These are phyloP conservation scores for Drosophila tsacasi DNA, from an alignment of 1,140 invertebrate genomes.

Conservation along the genomic window DNA sequence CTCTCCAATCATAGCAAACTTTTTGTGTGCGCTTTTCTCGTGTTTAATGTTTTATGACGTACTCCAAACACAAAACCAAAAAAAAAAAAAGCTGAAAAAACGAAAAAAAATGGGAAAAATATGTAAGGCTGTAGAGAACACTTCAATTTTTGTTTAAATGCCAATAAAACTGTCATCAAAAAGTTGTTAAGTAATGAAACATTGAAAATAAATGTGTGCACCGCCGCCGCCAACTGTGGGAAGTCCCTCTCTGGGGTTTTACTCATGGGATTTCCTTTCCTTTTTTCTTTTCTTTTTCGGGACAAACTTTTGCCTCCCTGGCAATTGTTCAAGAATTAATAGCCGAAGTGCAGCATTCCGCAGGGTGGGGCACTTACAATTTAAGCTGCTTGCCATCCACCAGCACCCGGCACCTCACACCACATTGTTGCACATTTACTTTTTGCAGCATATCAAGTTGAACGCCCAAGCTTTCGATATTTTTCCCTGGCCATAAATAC, in stretches of 20 bases:
- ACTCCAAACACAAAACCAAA: slow-evolving; percentile 20
- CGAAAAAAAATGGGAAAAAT: slow-evolving; percentile 30
- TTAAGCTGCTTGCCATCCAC: slow-evolving; percentile 34
- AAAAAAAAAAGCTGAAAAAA: not conserved
- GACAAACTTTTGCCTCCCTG: slow-evolving; percentile 69
- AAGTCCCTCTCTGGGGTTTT: not conserved
- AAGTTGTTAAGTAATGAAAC: slow-evolving; percentile 82
- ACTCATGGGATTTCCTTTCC: slow-evolving; percentile 2
- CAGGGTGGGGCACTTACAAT: slow-evolving; percentile 56
- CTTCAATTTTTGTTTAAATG: slow-evolving; percentile 65
- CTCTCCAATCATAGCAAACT: slow-evolving; percentile 44
- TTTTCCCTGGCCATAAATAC: slow-evolving; percentile 2
- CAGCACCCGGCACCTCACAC: slow-evolving; percentile 9
- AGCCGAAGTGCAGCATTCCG: slow-evolving; percentile 45
- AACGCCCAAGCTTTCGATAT: slow-evolving; percentile 45
- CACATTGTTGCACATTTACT: slow-evolving; percentile 77
- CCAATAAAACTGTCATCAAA: slow-evolving; percentile 82
- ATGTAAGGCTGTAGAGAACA: slow-evolving; percentile 41
- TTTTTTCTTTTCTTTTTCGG: slow-evolving; percentile 8
- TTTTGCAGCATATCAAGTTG: slow-evolving; percentile 60
- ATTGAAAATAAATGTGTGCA: slow-evolving; percentile 68
- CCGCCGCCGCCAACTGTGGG: slow-evolving; percentile 31
- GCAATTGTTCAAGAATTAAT: slow-evolving; percentile 62
- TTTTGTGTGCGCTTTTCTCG: slow-evolving; percentile 48
- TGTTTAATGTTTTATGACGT: slow-evolving; percentile 53